Percentiles rank a stretch among this genome's conserved stretches.
Conservation (phyloP, 2,113 vertebrate species). For the human (Homo sapiens) region DNA sequence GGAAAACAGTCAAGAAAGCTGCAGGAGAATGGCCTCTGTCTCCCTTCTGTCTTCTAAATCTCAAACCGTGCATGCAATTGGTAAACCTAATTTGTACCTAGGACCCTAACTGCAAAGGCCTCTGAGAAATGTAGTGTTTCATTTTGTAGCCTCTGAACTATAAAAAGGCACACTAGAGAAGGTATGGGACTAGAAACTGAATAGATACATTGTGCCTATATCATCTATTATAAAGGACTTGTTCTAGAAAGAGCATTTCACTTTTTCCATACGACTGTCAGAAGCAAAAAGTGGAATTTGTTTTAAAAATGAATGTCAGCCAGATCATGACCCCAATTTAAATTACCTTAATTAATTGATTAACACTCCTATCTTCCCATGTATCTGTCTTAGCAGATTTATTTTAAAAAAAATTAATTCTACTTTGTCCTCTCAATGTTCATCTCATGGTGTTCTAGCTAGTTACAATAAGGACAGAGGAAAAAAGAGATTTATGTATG, state of each 20-base stretch:
- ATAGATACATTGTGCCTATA: not conserved
- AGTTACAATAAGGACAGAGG: not conserved
- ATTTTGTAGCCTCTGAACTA: not conserved
- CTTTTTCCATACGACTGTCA: not conserved
- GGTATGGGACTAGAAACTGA: not conserved
- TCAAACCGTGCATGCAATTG: not conserved
- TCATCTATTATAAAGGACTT: not conserved
- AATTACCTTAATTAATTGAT: not conserved
- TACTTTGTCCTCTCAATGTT: not conserved
- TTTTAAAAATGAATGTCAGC: not conserved
- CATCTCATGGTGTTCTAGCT: not conserved
- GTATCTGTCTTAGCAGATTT: not conserved
- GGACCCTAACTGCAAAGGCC: not conserved
- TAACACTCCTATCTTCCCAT: not conserved
- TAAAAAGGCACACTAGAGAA: not conserved
- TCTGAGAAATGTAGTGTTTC: not conserved
- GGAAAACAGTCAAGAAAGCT: not conserved
- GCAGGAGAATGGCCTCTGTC: not conserved
- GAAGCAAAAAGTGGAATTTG: not conserved
- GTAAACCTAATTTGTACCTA: not conserved
- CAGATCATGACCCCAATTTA: not conserved
- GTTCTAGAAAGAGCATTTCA: not conserved
- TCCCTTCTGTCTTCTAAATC: not conserved
- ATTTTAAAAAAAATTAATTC: not conserved
- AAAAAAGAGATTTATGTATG: not conserved